Evolutionary conservation across 2,113 vertebrate species (phyloP).

Genomic region (Psittacus erithacus): DNA sequence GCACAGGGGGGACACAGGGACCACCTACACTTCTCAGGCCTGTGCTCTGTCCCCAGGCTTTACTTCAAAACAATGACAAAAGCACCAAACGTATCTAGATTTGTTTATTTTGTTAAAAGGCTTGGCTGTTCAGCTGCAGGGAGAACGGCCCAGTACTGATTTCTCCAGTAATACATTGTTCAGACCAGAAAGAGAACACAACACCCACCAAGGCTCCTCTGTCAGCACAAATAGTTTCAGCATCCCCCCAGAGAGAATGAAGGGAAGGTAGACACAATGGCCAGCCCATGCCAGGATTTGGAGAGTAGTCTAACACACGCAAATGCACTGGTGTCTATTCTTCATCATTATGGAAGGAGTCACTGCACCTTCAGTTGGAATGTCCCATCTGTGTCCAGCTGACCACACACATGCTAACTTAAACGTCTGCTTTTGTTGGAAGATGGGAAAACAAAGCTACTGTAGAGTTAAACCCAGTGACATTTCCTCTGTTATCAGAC

Average conservation of each 20-base stretch:
- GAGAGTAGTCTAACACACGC: background rate
- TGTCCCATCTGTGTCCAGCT: background rate
- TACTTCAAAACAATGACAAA: background rate
- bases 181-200: constrained; percentile 26
- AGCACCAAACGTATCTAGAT: background rate
- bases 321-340: background rate
- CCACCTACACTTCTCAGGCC: background rate
- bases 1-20: background rate
- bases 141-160: background rate
- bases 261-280: background rate
- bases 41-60: background rate
- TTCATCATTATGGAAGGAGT: background rate
- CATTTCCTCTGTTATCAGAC: background rate
- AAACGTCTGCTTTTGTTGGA: background rate
- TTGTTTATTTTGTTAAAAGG: constrained; percentile 42
- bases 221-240: background rate
- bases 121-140: background rate
- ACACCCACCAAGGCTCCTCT: background rate
- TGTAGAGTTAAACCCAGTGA: background rate
- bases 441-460: background rate
- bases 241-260: background rate
- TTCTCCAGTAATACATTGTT: background rate
- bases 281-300: background rate
- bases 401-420: rapidly evolving
- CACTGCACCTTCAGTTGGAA: background rate